Percentiles rank a stretch among this genome's conserved stretches.
phyloP scores from a whole-genome alignment of 2,113 vertebrate genomes.

The Bos indicus region DNA sequence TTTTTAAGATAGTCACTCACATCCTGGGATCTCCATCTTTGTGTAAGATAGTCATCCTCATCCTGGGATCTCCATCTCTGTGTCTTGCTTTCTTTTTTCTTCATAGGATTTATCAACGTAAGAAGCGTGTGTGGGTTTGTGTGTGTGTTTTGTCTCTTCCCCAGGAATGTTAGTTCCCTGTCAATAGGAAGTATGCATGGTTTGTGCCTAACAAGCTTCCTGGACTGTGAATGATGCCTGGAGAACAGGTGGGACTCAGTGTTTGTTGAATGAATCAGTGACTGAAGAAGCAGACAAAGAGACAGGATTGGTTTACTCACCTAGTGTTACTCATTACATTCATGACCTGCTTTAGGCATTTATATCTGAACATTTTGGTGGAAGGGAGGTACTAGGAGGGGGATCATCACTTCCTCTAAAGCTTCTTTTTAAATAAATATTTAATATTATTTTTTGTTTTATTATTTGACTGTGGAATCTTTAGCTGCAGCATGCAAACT shows the following conservation, averaged over 20 bases:
- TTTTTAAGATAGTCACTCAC: no score
- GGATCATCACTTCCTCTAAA: accelerated
- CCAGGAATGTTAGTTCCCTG: no score
- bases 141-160: no score
- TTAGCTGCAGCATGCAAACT: not conserved
- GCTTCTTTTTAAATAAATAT: not conserved
- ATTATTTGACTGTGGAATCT: not conserved
- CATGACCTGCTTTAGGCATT: not conserved
- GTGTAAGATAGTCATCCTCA: no score
- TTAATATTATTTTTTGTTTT: not conserved
- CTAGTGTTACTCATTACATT: not conserved
- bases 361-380: not conserved
- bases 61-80: no score
- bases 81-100: not conserved
- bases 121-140: not conserved
- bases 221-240: no score
- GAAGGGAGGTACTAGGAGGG: accelerated
- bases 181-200: accelerated
- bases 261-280: not conserved
- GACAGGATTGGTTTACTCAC: not conserved
- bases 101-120: not conserved
- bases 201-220: not conserved
- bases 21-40: no score
- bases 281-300: not conserved
- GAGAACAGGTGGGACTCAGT: not conserved